Base-by-base conservation (phyloP, 2,797 vertebrate genomes). In the Macropodus opercularis region DNA sequence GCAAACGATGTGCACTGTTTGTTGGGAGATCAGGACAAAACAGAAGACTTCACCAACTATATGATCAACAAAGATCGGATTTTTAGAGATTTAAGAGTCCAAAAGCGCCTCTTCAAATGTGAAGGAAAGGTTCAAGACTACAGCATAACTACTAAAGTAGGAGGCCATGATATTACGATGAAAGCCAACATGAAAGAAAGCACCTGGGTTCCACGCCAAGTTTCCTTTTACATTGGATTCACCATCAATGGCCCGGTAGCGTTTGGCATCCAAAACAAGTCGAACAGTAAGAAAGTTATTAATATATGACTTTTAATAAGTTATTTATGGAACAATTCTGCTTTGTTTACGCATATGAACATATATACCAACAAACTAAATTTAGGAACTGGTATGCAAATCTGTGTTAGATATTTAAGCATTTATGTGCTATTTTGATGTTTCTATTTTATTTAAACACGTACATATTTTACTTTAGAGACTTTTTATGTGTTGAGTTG, bases 201-300 rank as follows among this genome's bases (percentile, higher is more conserved):
- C 10, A 6, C 39, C 5, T 65, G 52, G 55, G 63, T 0, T 52
- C 0, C 0, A n/a, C 13, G 57, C 0, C 5, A 8, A 8, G 72
- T 79, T 41, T 49, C 49, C 27, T 82, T 83, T 23, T 58, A 66
- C 41, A 53, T 77, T 36, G 80, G 80, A 46, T 61, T 79, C n/a
- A 83, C 34, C 12, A 77, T 82, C 67, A 60, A n/a, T 39, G 76
- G 76, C 38, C 73, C 72, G 19, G 67, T 74, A 0, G 80, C 80
- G 24, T 82, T 69, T 53, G 17, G 2, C 23, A 68, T 82, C 38
- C 10, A 68, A 35, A 47, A 14, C 0, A 29, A 39, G 51, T 5
- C 9, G 17, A 17, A 26, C 0, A 61, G 57, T 56, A 56, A 15
- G 34, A 35, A 35, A 35, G 5, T 14, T 35, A 56, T 35, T n/a